Base-by-base conservation (phyloP, 2,113 vertebrate genomes). In the Calcarius ornatus region DNA sequence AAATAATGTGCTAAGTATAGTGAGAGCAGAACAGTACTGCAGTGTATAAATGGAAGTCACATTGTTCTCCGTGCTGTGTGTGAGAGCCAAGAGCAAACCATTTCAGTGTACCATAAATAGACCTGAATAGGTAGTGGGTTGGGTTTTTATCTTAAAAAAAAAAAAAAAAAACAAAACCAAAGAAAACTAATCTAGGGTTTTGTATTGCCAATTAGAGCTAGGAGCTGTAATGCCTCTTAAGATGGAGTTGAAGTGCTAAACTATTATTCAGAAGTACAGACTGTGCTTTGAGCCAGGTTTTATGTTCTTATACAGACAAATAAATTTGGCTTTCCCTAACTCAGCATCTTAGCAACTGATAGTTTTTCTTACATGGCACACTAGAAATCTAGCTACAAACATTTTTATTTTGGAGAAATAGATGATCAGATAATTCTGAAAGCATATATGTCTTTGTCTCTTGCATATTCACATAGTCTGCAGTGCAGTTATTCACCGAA, bases 101-200 rank as follows among this genome's bases (percentile, higher is more conserved):
- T 75, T 82, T 51, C 40, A 63, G 43, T 48, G 42, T 50, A 21
- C 94, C 87, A 95, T 85, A 95, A 96, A 95, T 91, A 95, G 91
- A 80, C 37, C 33, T 93, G 78, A 87, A 87, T 87, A 89, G 50
- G 45, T 73, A 83, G 56, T 37, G 76, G 73, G 80, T 19, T 88
- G 69, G 60, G 19, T 1, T 76, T 68, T 84, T 47, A 38, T 59
- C 10, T 19, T 10, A 35, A 72, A 48, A 11, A 31, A 23, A 78
- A 20, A 31, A 5, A 33, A 10, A 25, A 19, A 2, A 53, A 18
- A 9, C 38, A 38, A 84, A 69, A 18, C 38, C 38, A 38, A 84
- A 69, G 40, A 72, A 85, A 94, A 47, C 40, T 60, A 15, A 64
- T 66, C 14, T 40, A 20, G 33, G 15, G n/a, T 38, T 24, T 33